These are phyloP conservation scores for Sitophilus oryzae DNA, from an alignment of 1,140 invertebrate genomes.

Conservation along the genomic window DNA sequence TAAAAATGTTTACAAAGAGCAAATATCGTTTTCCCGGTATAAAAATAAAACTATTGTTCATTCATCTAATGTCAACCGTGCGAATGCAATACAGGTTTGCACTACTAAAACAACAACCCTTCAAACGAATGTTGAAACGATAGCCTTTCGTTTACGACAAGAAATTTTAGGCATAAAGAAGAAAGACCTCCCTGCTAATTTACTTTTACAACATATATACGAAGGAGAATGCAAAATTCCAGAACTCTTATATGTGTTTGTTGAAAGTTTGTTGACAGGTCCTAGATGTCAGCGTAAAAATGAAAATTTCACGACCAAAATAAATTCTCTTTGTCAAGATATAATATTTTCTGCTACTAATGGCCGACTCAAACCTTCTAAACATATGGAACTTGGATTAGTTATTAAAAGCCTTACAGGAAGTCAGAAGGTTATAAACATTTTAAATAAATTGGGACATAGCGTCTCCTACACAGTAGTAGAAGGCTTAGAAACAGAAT, in stretches of 20 bases:
- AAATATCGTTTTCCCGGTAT: not conserved
- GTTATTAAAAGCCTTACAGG: not conserved
- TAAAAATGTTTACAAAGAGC: not conserved
- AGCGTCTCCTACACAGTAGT: too few species aligned
- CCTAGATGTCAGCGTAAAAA: not conserved
- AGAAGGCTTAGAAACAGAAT: slow-evolving; percentile 1
- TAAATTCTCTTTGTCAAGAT: not conserved
- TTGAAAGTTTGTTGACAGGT: not conserved
- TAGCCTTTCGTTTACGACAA: not conserved
- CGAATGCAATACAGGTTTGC: not conserved
- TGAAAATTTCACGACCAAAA: not conserved
- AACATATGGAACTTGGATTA: slow-evolving; percentile 5
- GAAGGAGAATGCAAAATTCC: slow-evolving; percentile 3
- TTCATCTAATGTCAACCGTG: not conserved
- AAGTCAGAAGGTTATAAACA: not conserved
- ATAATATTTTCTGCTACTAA: not conserved
- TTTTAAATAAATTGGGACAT: too few species aligned
- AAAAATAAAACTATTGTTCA: not conserved
- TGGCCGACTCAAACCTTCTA: not conserved
- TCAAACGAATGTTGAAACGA: not conserved
- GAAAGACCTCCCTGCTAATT: not conserved
- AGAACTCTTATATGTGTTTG: not conserved
- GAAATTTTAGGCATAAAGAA: not conserved
- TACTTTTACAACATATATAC: not conserved
- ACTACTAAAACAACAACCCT: not conserved